phyloP scores from a whole-genome alignment of 2,888 invertebrate species.

The Boloria selene region DNA sequence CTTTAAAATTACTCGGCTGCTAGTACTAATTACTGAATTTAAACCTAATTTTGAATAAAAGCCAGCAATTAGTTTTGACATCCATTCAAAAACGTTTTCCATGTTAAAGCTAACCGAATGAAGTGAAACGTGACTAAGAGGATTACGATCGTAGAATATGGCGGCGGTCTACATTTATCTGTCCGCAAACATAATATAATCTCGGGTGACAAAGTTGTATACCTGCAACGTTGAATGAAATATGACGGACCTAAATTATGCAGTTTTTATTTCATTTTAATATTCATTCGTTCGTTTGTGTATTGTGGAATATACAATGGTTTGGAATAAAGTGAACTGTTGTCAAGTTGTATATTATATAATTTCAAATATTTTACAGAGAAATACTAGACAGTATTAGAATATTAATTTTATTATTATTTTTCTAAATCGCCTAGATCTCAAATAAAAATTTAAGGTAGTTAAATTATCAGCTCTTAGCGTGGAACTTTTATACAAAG shows the following conservation, averaged over 20 bases:
- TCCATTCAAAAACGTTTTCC: constrained; percentile 2
- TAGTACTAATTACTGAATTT: neutral
- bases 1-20: neutral
- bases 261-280: constrained; percentile 5
- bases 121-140: constrained; percentile 22
- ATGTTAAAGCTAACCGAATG: constrained; percentile 13
- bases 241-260: constrained; percentile 19
- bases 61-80: neutral
- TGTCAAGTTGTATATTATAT: neutral
- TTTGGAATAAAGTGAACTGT: neutral
- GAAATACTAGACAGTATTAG: neutral
- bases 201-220: constrained; percentile 15
- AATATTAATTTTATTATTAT: neutral
- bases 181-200: constrained; percentile 18
- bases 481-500: too few species aligned
- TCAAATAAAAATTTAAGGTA: too few species aligned
- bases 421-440: too few species aligned
- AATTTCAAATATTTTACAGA: neutral
- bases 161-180: constrained; percentile 20
- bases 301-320: constrained; percentile 3
- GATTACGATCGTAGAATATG: constrained; percentile 27
- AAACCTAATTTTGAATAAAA: constrained; percentile 9
- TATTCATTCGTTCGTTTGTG: constrained; percentile 16
- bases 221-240: constrained; percentile 23
- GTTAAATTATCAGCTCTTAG: too few species aligned